A percentile compares a stretch with the other conserved stretches of the same genome.
Evolutionary conservation across 2,888 invertebrate genomes (phyloP).

Genomic region (Melanophora roralis): DNA sequence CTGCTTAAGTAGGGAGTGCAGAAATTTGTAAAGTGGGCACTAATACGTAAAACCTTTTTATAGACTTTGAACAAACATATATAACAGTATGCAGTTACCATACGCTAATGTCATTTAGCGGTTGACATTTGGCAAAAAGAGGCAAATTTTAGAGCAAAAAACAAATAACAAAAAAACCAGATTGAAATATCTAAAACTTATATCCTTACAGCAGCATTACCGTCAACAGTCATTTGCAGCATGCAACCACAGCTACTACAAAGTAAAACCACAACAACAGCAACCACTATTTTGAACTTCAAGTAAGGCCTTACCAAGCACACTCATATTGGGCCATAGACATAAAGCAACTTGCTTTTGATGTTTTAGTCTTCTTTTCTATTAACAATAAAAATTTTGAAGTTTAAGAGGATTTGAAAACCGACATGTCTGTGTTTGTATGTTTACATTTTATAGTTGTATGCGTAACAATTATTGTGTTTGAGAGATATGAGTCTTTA

Average conservation of each 20-base stretch:
- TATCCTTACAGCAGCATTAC: slow-evolving; percentile 53
- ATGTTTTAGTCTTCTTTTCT: background rate
- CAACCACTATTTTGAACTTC: slow-evolving; percentile 46
- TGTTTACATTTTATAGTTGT: background rate
- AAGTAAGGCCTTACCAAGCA: background rate
- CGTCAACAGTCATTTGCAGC: slow-evolving; percentile 60
- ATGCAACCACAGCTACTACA: slow-evolving; percentile 55
- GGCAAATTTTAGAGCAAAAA: background rate
- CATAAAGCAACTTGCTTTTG: background rate
- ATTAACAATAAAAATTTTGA: slow-evolving; percentile 38
- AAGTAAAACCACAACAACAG: slow-evolving; percentile 55
- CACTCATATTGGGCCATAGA: background rate
- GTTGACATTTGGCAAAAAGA: slow-evolving; percentile 46
- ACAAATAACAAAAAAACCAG: slow-evolving; percentile 3
- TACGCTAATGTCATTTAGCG: slow-evolving; percentile 52
- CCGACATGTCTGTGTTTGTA: slow-evolving; percentile 2
- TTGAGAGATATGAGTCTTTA: slow-evolving; percentile 38
- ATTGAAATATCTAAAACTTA: slow-evolving; percentile 48
- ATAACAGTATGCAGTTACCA: slow-evolving; percentile 11
- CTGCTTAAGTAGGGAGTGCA: background rate
- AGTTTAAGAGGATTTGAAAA: slow-evolving; percentile 46
- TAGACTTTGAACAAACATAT: background rate
- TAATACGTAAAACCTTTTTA: background rate
- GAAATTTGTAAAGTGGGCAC: slow-evolving; percentile 15
- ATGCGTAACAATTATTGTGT: slow-evolving; percentile 14